A percentile compares a stretch with the other conserved stretches of the same genome.
Evolutionary conservation across 2,888 invertebrate species (phyloP).

Genomic region (Lepetodrilus schrolli): DNA sequence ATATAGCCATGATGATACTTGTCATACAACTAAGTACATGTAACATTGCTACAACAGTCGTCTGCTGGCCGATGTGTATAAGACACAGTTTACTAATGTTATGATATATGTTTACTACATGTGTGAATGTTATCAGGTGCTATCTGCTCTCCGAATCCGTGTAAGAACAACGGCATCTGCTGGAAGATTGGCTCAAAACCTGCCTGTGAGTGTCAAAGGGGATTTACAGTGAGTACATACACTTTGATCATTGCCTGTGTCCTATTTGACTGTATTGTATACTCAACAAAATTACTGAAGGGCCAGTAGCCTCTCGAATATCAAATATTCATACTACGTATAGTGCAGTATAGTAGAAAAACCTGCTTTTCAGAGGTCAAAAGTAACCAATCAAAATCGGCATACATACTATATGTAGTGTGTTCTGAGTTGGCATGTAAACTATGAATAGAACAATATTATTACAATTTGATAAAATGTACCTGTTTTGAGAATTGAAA

Average conservation of each 20-base stretch:
- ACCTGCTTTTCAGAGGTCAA: too few species aligned
- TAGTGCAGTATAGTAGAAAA: too few species aligned
- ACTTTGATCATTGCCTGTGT: neutral
- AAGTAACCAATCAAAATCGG: too few species aligned
- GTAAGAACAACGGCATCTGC: constrained; percentile 39
- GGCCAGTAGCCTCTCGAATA: too few species aligned
- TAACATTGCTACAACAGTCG: neutral
- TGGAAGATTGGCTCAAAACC: constrained; percentile 30
- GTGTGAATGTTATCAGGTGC: constrained; percentile 27
- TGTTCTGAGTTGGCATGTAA: too few species aligned
- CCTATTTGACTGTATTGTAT: neutral
- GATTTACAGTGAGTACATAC: constrained; percentile 34
- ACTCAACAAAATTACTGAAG: too few species aligned
- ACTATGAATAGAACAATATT: too few species aligned
- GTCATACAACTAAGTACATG: neutral
- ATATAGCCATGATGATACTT: too few species aligned
- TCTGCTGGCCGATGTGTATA: neutral
- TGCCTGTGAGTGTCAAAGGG: constrained; percentile 39
- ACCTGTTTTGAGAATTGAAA: too few species aligned
- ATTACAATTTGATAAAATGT: too few species aligned
- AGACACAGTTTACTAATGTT: neutral
- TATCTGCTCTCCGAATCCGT: constrained; percentile 39
- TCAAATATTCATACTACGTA: too few species aligned
- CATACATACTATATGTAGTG: too few species aligned
- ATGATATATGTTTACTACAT: neutral